Base-by-base conservation (phyloP, 2,797 vertebrate genomes). In the Typhlichthys eigenmanni region DNA sequence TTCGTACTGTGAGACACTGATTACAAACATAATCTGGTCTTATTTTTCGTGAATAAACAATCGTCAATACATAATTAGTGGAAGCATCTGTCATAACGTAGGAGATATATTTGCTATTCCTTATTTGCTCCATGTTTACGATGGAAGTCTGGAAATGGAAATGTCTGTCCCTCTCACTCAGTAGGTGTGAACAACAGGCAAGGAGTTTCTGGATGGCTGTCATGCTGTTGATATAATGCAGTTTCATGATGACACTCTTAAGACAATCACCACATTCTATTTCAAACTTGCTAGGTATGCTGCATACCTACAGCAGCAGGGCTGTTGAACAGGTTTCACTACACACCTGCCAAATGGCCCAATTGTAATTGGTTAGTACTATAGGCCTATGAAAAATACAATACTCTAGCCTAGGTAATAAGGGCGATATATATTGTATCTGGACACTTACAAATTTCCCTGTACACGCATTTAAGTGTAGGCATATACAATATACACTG, bases 281-380 rank as follows among this genome's bases (percentile, higher is more conserved):
- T 55, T 64, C 47, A 81, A 87, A 88, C 88, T 69, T 77, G 85
- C 76, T 83, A 7, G 67, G 79, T 64, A 69, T 84, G 76, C 70
- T 51, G 13, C 47, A 61, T 55, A 70, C 66, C 70, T 61, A 29
- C 24, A 50, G 34, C 70, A 65, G 69, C 66, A 32, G 54, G 49
- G 66, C 63, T 60, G 78, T 58, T 59, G 2, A 69, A 89, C 83
- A 79, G 73, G 80, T 88, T 87, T 69, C 51, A 68, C 64, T 43
- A 43, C 38, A 43, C 38, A 43, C 38, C 38, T 43, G 38, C 38
- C 9, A 43, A 43, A 43, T 43, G 1, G 9, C 8, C 38, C 5
- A 9, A 43, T 43, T 43, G 38, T 43, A 43, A 43, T 43, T 43
- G 38, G 8, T 43, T 43, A 43, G 7, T 43, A 9, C 38, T 43